Evolutionary conservation across 1,140 invertebrate species (phyloP).

Genomic region (Drosophila nigrodunni): DNA sequence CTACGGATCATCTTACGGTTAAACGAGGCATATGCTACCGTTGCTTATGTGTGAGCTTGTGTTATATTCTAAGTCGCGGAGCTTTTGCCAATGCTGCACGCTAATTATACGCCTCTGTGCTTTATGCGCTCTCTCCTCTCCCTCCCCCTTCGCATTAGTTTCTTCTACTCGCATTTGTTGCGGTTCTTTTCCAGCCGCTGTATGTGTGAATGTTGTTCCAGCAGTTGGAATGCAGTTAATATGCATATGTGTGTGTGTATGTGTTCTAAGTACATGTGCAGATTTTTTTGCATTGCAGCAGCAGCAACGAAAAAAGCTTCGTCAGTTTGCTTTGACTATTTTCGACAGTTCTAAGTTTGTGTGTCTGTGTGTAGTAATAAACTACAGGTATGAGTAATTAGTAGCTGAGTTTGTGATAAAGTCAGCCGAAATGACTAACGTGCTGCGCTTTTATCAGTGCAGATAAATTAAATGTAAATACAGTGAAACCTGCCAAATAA

Average conservation of each 20-base stretch:
- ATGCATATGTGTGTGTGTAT: constrained; percentile 32
- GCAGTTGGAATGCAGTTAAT: constrained; percentile 78
- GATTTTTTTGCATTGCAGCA: neutral
- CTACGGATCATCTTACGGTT: constrained; percentile 48
- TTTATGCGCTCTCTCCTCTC: constrained; percentile 61
- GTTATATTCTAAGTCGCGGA: neutral
- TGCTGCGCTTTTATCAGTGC: constrained; percentile 16
- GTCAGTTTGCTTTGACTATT: neutral
- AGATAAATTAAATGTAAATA: constrained; percentile 1
- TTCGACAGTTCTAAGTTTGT: neutral
- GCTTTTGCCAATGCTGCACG: constrained; percentile 64
- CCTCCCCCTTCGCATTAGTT: neutral
- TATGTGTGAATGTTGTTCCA: constrained; percentile 24
- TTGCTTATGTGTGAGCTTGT: constrained; percentile 6
- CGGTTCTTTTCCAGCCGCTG: constrained; percentile 57
- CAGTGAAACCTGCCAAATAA: neutral
- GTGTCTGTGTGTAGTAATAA: neutral
- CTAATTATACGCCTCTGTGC: constrained; percentile 81
- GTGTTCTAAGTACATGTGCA: constrained; percentile 13
- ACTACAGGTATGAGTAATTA: constrained; percentile 36
- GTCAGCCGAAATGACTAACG: constrained; percentile 28
- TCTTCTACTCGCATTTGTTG: constrained; percentile 28
- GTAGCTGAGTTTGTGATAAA: constrained; percentile 12
- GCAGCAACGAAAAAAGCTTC: constrained; percentile 8
- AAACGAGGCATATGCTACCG: constrained; percentile 31